Evolutionary conservation across 2,888 invertebrate genomes (phyloP), one percentile per base, ranked within the genome.

Genomic region (Mesopsocus fuscifrons): DNA sequence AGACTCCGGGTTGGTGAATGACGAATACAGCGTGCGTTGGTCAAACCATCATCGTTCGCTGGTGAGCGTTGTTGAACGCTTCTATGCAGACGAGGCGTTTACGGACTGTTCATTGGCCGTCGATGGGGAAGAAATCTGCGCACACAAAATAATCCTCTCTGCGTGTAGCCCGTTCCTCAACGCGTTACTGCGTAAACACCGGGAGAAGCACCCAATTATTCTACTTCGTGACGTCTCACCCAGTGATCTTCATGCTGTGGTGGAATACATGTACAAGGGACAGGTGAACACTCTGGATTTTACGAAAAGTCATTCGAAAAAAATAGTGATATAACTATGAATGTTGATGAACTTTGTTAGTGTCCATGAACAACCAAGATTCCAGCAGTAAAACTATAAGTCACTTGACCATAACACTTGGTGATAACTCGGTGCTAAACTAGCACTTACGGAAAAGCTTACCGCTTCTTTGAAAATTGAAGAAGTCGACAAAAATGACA

Each of bases 211-310:
- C 16, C 33, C 42, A 17, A 32, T 42, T n/a, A 33, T 42, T 33
- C 13, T 42, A 5, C 17, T 42, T 3, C 9, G 30, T 8, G 32
- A 42, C 32, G 42, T 42, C 11, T 26, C 30, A 8, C 11, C 15
- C 20, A 16, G 16, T 11, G 42, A 42, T 13, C 9, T 42, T 2
- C 32, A 16, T 16, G 23, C 30, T 32, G 32, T 42, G 17, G 17
- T 42, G 3, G 42, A 42, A 17, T 42, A 42, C 34, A 42, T 42
- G 30, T 42, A 42, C 9, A 42, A 32, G 15, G 42, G 42, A 30
- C 32, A 42, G 17, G 42, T 42, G 6, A 42, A 32, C 16, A 21
- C 26, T 3, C 16, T n/a, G n/a, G n/a, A n/a, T n/a, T n/a, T n/a
- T n/a, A n/a, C n/a, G n/a, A n/a, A n/a, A n/a, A n/a, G n/a, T n/a